These are phyloP conservation scores for Crossocerus cetratus DNA, from an alignment of 2,888 invertebrate genomes.

Conservation along the genomic window DNA sequence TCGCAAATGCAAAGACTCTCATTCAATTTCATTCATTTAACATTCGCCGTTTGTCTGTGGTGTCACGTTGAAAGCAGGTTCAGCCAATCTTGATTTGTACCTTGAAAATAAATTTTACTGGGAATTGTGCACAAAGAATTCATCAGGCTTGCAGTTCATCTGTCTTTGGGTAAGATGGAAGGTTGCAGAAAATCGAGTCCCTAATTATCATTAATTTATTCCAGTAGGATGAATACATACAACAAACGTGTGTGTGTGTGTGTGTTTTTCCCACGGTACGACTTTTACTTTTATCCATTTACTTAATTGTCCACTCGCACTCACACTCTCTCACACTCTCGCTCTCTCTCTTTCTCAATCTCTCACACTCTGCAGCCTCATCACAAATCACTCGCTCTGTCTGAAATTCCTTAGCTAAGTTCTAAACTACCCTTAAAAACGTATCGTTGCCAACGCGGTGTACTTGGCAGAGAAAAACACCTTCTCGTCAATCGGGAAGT, in stretches of 20 bases:
- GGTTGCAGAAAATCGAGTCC: conserved; percentile 5
- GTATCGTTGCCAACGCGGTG: conserved; percentile 43
- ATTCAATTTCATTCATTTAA: too few relatives aligned
- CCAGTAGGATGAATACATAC: conserved; percentile 61
- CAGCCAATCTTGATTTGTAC: too few relatives aligned
- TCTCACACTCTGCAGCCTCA: background rate
- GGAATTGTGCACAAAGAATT: background rate
- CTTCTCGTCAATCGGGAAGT: conserved; percentile 29
- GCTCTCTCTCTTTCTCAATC: conserved; percentile 17
- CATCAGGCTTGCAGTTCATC: too few relatives aligned
- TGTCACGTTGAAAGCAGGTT: too few relatives aligned
- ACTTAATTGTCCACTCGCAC: conserved; percentile 20
- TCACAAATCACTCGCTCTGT: conserved; percentile 11
- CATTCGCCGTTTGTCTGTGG: too few relatives aligned
- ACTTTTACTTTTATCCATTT: conserved; percentile 35
- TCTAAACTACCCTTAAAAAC: conserved; percentile 57
- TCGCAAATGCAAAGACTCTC: too few relatives aligned
- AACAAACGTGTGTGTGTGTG: conserved; percentile 49
- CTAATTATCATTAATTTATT: conserved; percentile 62
- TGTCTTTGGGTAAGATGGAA: background rate
- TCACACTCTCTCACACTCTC: conserved; percentile 24
- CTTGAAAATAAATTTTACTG: too few relatives aligned
- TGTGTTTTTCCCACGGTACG: conserved; percentile 37
- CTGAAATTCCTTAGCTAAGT: conserved; percentile 46
- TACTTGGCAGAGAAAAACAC: conserved; percentile 41